phyloP scores from a whole-genome alignment of 2,113 vertebrate genomes.

The Oceanites oceanicus region DNA sequence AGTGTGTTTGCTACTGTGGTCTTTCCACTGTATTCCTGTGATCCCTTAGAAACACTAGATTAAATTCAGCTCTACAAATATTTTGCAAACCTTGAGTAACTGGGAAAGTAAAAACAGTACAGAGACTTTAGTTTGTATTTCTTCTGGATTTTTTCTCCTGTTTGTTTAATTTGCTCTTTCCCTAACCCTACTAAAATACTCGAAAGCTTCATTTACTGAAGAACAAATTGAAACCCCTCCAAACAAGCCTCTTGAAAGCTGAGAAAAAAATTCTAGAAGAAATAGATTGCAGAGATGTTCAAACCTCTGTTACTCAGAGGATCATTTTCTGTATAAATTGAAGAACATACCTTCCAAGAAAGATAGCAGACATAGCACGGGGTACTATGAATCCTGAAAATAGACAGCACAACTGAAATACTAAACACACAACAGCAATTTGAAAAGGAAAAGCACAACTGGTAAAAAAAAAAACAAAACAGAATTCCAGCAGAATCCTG shows the following conservation, averaged over 20 bases:
- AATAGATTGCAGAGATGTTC: neutral
- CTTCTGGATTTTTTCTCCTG: neutral
- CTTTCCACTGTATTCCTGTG: neutral
- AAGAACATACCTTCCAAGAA: neutral
- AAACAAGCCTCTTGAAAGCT: neutral
- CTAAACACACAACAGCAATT: neutral
- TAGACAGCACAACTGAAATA: neutral
- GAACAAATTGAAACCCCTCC: neutral
- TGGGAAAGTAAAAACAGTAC: neutral
- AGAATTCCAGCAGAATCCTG: neutral
- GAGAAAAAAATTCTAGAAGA: neutral
- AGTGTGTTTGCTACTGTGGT: neutral
- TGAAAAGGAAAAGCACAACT: neutral
- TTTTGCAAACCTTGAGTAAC: neutral
- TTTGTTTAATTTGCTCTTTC: neutral
- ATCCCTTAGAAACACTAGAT: neutral
- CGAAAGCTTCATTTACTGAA: neutral
- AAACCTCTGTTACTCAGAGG: neutral
- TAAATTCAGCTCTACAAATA: neutral
- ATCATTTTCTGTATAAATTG: neutral
- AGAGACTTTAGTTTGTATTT: neutral
- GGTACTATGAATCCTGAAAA: neutral
- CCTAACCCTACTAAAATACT: neutral
- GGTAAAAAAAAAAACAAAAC: neutral
- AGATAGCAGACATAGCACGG: fast-evolving